Base-by-base conservation (phyloP, 1,140 invertebrate genomes). In the Halesus radiatus region DNA sequence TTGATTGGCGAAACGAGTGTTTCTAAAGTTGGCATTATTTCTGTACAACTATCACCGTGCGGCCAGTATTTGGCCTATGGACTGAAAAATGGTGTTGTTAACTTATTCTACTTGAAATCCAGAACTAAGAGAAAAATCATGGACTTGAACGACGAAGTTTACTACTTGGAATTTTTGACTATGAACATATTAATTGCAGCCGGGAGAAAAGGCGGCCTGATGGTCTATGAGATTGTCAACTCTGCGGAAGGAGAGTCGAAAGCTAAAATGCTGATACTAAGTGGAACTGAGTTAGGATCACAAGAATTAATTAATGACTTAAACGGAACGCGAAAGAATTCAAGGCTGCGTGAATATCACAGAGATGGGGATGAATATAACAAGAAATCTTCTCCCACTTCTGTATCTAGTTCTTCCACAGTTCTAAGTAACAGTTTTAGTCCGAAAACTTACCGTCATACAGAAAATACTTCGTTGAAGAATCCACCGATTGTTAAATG, bases 111-210 rank as follows among this genome's bases (percentile, higher is more conserved):
- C 10, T 66, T 79, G 7, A 77, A 80, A 29, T 23, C 52, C 7
- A 60, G 32, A 15, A 52, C 15, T 18, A 53, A 18, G 4, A 60
- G 20, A 26, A 64, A 76, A 15, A 83, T 81, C 29, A 79, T 80
- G 76, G 72, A 81, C 52, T 60, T 80, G n/a, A 76, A 79, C 32
- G 82, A 81, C 22, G 7, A 53, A 20, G 58, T 83, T n/a, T 6
- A 64, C n/a, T 83, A 83, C 56, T 53, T 83, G 26, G 80, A 81
- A 68, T 81, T 81, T 23, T 15, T 83, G 13, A 79, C 68, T 23
- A 15, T n/a, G 18, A 32, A 50, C 13, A 77, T 56, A 7, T 22
- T 81, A 3, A 70, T 80, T 3, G 80, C 74, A 6, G 82, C 72
- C 32, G 80, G 82, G 18, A 78, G 78, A 29, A 23, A 54, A 0